These are phyloP conservation scores for Rhinolophus ferrumequinum DNA, from an alignment of 2,113 vertebrate genomes.

Conservation along the genomic window DNA sequence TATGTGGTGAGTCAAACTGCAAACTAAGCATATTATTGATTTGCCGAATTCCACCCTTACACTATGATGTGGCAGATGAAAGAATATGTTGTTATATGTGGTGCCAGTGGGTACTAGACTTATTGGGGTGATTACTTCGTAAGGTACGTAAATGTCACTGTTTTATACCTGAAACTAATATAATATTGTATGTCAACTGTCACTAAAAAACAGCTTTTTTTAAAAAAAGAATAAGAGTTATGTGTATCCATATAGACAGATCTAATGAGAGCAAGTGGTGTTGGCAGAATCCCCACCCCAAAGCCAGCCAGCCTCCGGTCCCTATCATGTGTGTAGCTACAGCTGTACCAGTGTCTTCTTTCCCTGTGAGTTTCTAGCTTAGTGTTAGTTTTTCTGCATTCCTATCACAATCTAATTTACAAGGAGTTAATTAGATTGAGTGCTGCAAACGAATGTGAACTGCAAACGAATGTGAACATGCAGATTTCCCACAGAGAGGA, in stretches of 20 bases:
- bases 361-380: too few species aligned
- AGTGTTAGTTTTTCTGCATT: not conserved
- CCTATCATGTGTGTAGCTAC: not conserved
- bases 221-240: not conserved
- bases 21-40: too few species aligned
- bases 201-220: not conserved
- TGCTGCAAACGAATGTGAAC: too few species aligned
- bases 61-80: accelerated
- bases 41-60: too few species aligned
- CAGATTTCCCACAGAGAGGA: not conserved
- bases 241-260: accelerated
- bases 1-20: too few species aligned
- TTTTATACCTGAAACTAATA: not conserved
- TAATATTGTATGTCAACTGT: not conserved
- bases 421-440: not conserved
- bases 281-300: accelerated
- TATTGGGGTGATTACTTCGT: not conserved
- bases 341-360: not conserved
- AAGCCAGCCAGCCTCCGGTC: not conserved
- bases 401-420: not conserved
- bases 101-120: not conserved
- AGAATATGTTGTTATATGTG: not conserved
- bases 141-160: not conserved
- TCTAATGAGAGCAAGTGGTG: not conserved
- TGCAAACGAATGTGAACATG: accelerated